Base-by-base conservation (phyloP, 2,888 invertebrate genomes). In the Xanthostigma xanthostigma region DNA sequence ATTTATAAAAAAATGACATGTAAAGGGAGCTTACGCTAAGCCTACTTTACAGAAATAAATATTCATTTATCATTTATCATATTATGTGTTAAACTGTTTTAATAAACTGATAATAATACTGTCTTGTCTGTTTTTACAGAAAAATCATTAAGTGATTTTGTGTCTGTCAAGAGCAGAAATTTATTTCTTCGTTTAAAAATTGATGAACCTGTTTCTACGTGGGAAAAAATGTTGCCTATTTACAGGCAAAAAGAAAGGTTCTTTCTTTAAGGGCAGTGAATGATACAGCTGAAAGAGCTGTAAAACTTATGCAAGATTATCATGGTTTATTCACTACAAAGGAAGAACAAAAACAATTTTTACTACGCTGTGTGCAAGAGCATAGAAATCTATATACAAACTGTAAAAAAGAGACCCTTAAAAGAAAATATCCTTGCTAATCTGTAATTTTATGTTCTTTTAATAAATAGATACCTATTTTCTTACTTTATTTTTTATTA, bases 291-390 rank as follows among this genome's bases (percentile, higher is more conserved):
- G 52, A 54, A 49, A 44, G 53, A 48, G 49, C 41, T 33, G 48
- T 53, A 14, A 53, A 54, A 42, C 42, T 53, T 1, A 53, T 50
- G n/a, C 34, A 48, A 41, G 50, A 52, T n/a, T 54, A 41, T 46
- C 49, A 50, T 33, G 14, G 41, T 36, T 27, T 46, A n/a, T 36
- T 52, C 8, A 38, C 49, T 36, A 46, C 46, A 45, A 44, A 52
- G 46, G 42, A 53, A 48, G 38, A 46, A 8, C 49, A 51, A 50
- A 53, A 47, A 39, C 50, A 54, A 43, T 48, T 48, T 48, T 14
- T 48, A 12, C 27, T 43, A 43, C 43, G 48, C 27, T 48, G 43
- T 44, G 48, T 48, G 12, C 49, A 49, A 39, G 49, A 49, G 33
- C 44, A 49, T 33, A 44, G 44, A 45, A 44, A 44, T 14, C 10